Evolutionary conservation across 2,888 invertebrate species (phyloP).

Genomic region (Argynnis bischoffii): DNA sequence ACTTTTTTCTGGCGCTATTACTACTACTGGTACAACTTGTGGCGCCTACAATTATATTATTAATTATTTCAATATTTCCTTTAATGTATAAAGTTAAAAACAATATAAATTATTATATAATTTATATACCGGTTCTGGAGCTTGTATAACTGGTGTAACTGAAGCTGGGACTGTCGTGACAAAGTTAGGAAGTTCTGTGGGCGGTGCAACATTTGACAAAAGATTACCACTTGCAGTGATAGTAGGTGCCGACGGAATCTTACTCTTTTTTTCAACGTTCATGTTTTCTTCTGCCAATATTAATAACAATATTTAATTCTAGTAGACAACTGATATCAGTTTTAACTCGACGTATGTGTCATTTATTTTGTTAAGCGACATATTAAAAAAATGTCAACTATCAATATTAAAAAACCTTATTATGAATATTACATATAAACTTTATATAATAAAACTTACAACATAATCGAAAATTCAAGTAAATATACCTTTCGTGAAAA

Average conservation of each 20-base stretch:
- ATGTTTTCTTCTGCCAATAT: conserved; percentile 33
- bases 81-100: not conserved
- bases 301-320: not conserved
- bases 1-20: conserved; percentile 26
- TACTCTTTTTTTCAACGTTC: conserved; percentile 62
- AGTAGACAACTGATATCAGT: no score
- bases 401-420: no score
- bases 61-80: not conserved
- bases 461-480: not conserved
- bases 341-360: no score
- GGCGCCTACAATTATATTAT: conserved; percentile 7
- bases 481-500: conserved; percentile 8
- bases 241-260: conserved; percentile 72
- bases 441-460: no score
- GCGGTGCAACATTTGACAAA: conserved; percentile 86
- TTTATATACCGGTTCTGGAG: conserved; percentile 41
- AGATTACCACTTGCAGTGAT: conserved; percentile 77
- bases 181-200: conserved; percentile 86
- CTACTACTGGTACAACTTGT: conserved; percentile 16
- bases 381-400: no score
- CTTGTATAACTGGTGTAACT: conserved; percentile 28
- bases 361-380: no score
- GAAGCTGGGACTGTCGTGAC: conserved; percentile 66
- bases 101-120: not conserved
- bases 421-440: no score